These are phyloP conservation scores for Drosophila limbata DNA, from an alignment of 2,888 invertebrate species.

Conservation along the genomic window DNA sequence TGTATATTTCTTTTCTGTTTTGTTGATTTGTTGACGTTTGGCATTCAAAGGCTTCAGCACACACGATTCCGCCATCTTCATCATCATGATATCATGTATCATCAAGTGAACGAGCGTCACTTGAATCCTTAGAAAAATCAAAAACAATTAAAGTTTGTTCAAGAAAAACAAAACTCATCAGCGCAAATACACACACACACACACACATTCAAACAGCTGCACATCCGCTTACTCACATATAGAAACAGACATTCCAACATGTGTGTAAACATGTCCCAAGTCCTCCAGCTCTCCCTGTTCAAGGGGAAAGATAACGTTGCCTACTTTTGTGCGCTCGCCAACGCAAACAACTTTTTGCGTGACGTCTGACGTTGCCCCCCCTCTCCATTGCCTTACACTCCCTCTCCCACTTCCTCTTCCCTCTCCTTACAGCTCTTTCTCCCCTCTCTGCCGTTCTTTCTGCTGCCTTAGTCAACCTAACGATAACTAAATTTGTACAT, in stretches of 20 bases:
- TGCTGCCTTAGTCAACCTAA: conserved; percentile 36
- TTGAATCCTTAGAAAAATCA: conserved; percentile 79
- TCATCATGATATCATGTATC: conserved; percentile 27
- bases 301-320: conserved; percentile 73
- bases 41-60: conserved; percentile 61
- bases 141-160: conserved; percentile 79
- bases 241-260: conserved; percentile 47
- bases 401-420: neutral
- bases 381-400: neutral
- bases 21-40: conserved; percentile 41
- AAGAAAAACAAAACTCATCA: conserved; percentile 80
- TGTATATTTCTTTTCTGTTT: conserved; percentile 12
- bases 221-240: conserved; percentile 8
- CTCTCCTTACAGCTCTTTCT: neutral
- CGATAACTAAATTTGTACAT: conserved; percentile 81
- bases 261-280: conserved; percentile 65
- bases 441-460: neutral
- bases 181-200: conserved; percentile 31
- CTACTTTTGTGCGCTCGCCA: conserved; percentile 76
- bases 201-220: neutral
- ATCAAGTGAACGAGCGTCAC: conserved; percentile 53
- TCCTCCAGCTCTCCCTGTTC: conserved; percentile 10
- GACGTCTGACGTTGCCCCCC: conserved; percentile 62
- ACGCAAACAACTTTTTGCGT: conserved; percentile 76
- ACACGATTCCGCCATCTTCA: conserved; percentile 15